Conservation (phyloP, 2,888 invertebrate genomes). For the Polyploca ridens region DNA sequence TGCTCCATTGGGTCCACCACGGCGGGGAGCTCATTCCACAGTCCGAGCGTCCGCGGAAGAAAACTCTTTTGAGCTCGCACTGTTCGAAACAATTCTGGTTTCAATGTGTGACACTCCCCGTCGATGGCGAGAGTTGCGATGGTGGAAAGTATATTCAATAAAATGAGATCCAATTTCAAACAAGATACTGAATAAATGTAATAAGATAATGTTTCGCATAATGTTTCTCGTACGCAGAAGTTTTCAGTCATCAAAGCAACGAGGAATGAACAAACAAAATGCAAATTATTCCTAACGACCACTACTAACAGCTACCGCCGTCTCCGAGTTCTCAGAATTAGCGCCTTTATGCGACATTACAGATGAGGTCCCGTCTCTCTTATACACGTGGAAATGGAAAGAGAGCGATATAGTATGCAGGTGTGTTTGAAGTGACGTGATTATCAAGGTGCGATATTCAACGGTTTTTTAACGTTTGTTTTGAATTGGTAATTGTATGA, state of each 20-base stretch:
- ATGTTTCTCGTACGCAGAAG: constrained; percentile 15
- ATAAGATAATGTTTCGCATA: not conserved
- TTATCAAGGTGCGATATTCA: constrained; percentile 67
- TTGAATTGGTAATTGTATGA: constrained; percentile 11
- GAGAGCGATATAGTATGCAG: constrained; percentile 45
- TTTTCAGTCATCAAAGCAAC: constrained; percentile 18
- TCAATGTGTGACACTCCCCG: too few relatives aligned
- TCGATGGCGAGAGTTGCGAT: too few relatives aligned
- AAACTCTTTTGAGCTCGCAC: too few relatives aligned
- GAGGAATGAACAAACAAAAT: constrained; percentile 23
- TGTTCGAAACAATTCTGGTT: too few relatives aligned
- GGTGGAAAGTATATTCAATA: too few relatives aligned
- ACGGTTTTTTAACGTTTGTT: constrained; percentile 49
- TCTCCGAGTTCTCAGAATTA: constrained; percentile 64
- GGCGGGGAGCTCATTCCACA: too few relatives aligned
- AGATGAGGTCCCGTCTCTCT: constrained; percentile 35
- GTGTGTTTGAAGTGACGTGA: constrained; percentile 53
- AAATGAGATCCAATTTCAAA: not conserved
- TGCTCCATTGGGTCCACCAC: too few relatives aligned
- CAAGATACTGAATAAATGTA: not conserved
- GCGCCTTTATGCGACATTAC: constrained; percentile 50
- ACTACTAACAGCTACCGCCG: constrained; percentile 23
- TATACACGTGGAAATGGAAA: constrained; percentile 33
- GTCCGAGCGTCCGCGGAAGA: too few relatives aligned
- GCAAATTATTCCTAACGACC: constrained; percentile 28